phyloP scores from a whole-genome alignment of 2,797 vertebrate genomes.

The Crax fasciolata region DNA sequence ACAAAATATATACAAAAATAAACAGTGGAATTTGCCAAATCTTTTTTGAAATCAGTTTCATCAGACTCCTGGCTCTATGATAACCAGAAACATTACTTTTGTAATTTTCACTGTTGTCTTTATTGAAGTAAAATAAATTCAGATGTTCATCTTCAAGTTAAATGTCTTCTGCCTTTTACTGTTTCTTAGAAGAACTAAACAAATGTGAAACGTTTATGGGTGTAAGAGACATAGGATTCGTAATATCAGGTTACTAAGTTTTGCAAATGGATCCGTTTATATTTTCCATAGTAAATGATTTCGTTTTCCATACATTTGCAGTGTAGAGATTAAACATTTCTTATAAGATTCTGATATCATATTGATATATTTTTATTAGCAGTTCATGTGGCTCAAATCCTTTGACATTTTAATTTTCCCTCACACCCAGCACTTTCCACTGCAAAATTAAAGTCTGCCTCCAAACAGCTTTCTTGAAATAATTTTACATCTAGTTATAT shows the following conservation, averaged over 20 bases:
- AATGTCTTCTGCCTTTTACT: background rate
- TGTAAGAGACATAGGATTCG: background rate
- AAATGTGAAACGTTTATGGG: background rate
- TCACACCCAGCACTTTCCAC: background rate
- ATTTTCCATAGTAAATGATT: background rate
- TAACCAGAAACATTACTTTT: background rate
- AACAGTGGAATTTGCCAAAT: background rate
- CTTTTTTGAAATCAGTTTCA: background rate
- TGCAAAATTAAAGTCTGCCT: background rate
- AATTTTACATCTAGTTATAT: background rate
- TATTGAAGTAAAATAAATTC: background rate
- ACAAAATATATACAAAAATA: background rate
- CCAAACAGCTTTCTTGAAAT: conserved; percentile 6
- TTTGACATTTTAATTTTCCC: background rate
- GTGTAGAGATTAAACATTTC: background rate
- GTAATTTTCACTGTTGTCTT: background rate
- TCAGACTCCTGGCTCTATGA: background rate
- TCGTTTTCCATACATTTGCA: background rate
- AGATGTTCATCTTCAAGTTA: background rate
- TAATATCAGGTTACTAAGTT: background rate
- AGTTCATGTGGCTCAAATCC: background rate
- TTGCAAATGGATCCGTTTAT: background rate
- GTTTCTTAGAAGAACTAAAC: background rate
- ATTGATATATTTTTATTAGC: background rate
- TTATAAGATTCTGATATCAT: background rate